Evolutionary conservation across 2,797 vertebrate species (phyloP), one percentile per base, ranked within the genome.

Genomic region (Champsocephalus esox): DNA sequence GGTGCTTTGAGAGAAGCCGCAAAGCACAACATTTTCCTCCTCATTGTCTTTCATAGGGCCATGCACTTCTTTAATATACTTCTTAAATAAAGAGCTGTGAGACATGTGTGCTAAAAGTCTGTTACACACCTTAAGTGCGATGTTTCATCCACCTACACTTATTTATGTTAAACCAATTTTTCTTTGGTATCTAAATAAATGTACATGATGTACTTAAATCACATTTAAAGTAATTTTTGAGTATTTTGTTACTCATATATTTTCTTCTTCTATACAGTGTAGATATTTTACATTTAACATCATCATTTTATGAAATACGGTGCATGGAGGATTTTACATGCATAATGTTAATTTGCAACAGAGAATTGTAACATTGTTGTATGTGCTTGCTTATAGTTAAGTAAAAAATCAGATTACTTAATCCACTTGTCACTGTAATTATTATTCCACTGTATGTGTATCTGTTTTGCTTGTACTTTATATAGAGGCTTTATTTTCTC

Each of bases 1-100:
- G 52, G 82, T 83, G n/a, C 61, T 75, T 49, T 64, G 38, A 62
- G 50, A 50, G 50, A 32, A 70, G 32, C 28, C 81, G 59, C 64
- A 56, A 68, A 66, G 59, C 9, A 32, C 12, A 65, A 61, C 38
- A 73, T 70, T 60, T 82, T 56, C 48, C 17, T 48, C 64, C 21
- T 64, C 59, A 64, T 70, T 74, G 17, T 16, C 51, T 54, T 59
- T 62, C 12, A 9, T 38, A 66, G 41, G 60, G 61, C 17, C 16
- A 28, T 56, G 13, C 32, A 19, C n/a, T 45, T 44, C 57, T 75
- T 24, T 10, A 28, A 5, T 72, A 32, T 28, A 51, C 72, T 34
- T 67, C 67, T 65, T 38, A 19, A 24, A 49, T 34, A 12, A 68
- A 70, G 12, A 38, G 49, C 24, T 70, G 48, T 56, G 41, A 70